These are phyloP conservation scores for Limnodromus scolopaceus DNA, from an alignment of 2,797 vertebrate species.

Conservation along the genomic window DNA sequence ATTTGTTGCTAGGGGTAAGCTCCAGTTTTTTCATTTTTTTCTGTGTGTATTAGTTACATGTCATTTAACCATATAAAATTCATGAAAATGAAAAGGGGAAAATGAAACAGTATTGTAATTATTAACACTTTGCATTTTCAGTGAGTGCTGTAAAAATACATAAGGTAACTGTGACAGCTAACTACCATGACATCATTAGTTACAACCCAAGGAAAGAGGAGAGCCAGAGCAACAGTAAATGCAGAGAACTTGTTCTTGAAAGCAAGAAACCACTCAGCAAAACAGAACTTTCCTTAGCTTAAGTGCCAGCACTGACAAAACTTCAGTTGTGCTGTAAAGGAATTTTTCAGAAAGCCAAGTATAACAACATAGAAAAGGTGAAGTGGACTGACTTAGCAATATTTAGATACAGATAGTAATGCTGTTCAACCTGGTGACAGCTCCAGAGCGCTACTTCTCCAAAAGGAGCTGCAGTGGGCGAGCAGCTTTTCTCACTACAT, in stretches of 20 bases:
- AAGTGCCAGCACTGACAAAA: neutral
- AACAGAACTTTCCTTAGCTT: neutral
- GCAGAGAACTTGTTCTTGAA: neutral
- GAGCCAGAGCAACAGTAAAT: neutral
- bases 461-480: neutral
- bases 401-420: neutral
- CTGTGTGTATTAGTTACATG: neutral
- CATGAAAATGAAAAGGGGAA: neutral
- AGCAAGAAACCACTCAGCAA: neutral
- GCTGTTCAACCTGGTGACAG: neutral
- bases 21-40: neutral
- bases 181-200: neutral
- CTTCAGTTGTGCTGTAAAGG: neutral
- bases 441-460: neutral
- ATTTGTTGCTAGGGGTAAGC: neutral
- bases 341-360: neutral
- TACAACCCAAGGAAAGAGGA: neutral
- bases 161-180: neutral
- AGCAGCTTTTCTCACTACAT: accelerated
- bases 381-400: neutral
- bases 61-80: neutral
- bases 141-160: neutral
- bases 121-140: neutral
- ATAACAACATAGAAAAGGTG: neutral
- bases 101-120: neutral